Percentiles rank a stretch among this genome's conserved stretches.
Evolutionary conservation across 2,113 vertebrate species (phyloP).

Genomic region (Elachura formosa): DNA sequence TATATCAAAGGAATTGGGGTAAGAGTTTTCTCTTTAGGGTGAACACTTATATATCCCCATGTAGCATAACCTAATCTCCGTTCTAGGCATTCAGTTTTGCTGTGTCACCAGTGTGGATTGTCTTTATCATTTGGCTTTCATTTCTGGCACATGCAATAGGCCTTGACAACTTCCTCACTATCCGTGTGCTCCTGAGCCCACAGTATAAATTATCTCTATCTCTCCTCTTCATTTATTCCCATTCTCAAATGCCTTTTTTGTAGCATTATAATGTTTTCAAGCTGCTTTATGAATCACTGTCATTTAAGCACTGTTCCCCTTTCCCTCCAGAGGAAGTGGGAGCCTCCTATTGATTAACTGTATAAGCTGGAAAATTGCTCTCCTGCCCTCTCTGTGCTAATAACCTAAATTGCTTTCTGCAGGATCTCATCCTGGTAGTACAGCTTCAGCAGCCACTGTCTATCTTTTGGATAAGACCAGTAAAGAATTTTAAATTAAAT

Average conservation of each 20-base stretch:
- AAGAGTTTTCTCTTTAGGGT: neutral
- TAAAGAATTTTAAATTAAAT: neutral
- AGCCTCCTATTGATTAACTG: neutral
- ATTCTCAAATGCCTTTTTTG: neutral
- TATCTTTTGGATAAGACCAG: neutral
- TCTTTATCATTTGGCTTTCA: neutral
- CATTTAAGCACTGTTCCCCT: neutral
- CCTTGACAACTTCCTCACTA: neutral
- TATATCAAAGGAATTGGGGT: neutral
- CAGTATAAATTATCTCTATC: neutral
- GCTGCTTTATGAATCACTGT: neutral
- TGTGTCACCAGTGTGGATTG: neutral
- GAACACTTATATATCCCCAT: neutral
- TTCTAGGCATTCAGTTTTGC: neutral
- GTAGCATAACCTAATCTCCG: neutral
- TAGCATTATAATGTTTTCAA: neutral
- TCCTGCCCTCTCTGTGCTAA: neutral
- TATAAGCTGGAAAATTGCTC: neutral
- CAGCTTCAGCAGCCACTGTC: neutral
- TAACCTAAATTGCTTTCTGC: neutral
- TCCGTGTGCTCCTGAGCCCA: neutral
- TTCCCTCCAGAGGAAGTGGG: neutral
- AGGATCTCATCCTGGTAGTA: neutral
- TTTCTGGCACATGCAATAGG: neutral
- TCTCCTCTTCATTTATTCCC: neutral